A percentile compares a stretch with the other conserved stretches of the same genome.
These are phyloP conservation scores for Hydropsyche tenuis DNA, from an alignment of 1,140 invertebrate species.

Conservation along the genomic window DNA sequence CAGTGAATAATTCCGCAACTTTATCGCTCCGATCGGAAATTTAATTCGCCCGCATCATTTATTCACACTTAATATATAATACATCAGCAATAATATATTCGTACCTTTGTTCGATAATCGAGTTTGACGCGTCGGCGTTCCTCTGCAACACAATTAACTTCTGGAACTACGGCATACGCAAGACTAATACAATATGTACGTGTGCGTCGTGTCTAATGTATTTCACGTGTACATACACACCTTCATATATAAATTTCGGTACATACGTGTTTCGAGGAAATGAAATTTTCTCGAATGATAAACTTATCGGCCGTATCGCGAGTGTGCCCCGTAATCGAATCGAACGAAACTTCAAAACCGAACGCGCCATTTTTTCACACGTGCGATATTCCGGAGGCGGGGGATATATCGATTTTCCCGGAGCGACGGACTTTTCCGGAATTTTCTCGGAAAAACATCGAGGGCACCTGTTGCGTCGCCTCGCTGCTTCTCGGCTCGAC, in stretches of 20 bases:
- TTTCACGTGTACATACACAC: too few relatives aligned
- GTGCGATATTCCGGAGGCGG: too few relatives aligned
- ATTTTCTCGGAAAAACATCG: neutral
- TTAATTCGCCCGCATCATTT: too few relatives aligned
- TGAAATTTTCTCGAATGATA: constrained; percentile 12
- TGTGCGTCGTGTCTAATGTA: too few relatives aligned
- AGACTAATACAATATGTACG: neutral
- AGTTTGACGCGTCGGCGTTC: too few relatives aligned
- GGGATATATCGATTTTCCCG: neutral
- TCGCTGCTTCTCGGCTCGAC: neutral
- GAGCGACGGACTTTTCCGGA: neutral
- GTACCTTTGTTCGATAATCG: too few relatives aligned
- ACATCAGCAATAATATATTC: too few relatives aligned
- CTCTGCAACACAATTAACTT: too few relatives aligned
- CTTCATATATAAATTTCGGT: neutral
- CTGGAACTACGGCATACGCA: neutral
- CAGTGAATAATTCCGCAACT: too few relatives aligned
- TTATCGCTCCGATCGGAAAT: too few relatives aligned
- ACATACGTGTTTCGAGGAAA: neutral
- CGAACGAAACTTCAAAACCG: neutral
- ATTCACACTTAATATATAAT: too few relatives aligned
- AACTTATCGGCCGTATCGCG: neutral
- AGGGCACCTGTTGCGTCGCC: neutral
- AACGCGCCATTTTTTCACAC: neutral
- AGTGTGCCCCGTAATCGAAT: neutral